Base-by-base conservation (phyloP, 2,888 invertebrate genomes). In the Dione juno region DNA sequence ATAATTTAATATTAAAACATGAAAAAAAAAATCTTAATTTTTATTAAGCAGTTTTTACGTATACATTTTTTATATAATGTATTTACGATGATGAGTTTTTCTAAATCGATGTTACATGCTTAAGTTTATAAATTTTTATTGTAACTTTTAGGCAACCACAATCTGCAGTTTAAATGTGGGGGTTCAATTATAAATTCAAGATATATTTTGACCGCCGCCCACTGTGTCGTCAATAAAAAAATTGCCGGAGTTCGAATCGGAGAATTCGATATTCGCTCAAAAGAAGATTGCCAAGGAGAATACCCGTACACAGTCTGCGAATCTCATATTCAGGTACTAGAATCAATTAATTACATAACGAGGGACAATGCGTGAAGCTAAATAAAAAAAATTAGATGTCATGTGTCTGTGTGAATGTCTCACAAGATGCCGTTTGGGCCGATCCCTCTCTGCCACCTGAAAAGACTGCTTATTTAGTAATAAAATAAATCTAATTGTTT, bases 131-230 rank as follows among this genome's bases (percentile, higher is more conserved):
- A 28, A 6, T n/a, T n/a, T 54, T n/a, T 10, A n/a, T 54, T 37
- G 37, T 10, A 37, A 45, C 28, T 61, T 61, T n/a, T 41, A 53
- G 53, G 66, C 19, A 54, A n/a, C 5, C 10, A 53, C 14, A 53
- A 43, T n/a, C 40, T 65, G 3, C 16, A 66, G 68, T 91, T 90
- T 76, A 87, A 88, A 77, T 93, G 93, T 75, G 92, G 88, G 0
- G 92, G 89, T 3, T 86, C 84, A 70, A 80, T 92, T 16, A 89
- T 92, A 76, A 91, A 89, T 75, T 86, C 89, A 73, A 80, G 86
- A 76, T 92, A 92, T 75, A 87, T 93, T 21, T 80, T 93, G 48
- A 92, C 92, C 0, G 92, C 93, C 0, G 90, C 90, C 1, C 93
- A 93, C 75, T 93, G 92, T 54, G 67, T 70, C 5, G 1, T 41